Evolutionary conservation across 2,888 invertebrate species (phyloP).

Genomic region (Ophioninae sp.): DNA sequence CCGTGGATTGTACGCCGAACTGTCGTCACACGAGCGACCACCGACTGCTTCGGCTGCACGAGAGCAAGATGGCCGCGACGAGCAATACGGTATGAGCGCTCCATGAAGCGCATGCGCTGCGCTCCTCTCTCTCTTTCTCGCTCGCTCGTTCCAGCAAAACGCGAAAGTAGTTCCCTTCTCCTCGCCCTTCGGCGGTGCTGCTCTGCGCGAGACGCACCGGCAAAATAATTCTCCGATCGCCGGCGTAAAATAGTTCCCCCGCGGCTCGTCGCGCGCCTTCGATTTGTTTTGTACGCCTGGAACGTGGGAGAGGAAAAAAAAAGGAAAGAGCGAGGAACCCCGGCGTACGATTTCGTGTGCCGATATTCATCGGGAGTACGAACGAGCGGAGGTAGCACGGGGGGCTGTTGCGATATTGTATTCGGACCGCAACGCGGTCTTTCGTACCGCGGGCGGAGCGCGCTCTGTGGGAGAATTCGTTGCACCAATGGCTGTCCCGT

Average conservation of each 20-base stretch:
- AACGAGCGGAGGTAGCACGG: background rate
- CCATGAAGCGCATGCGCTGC: constrained; percentile 65
- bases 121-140: background rate
- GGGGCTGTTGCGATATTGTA: constrained; percentile 11
- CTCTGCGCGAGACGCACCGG: constrained; percentile 23
- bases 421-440: constrained; percentile 22
- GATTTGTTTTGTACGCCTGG: background rate
- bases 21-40: constrained; percentile 76
- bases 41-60: constrained; percentile 72
- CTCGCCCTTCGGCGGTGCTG: constrained; percentile 45
- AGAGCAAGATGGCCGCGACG: constrained; percentile 75
- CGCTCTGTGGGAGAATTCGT: constrained; percentile 54
- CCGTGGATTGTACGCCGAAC: constrained; percentile 66
- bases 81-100: constrained; percentile 66
- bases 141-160: constrained; percentile 27
- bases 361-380: background rate
- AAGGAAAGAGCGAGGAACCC: background rate
- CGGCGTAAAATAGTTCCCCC: constrained; percentile 37
- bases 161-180: constrained; percentile 63
- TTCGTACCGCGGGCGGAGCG: constrained; percentile 22
- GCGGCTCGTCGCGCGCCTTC: background rate
- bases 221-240: constrained; percentile 10
- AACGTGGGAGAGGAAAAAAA: background rate
- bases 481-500: constrained; percentile 70
- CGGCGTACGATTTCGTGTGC: background rate